Evolutionary conservation across 2,113 vertebrate species (phyloP), one percentile per base, ranked within the genome.

Genomic region (Notothenia rossii): DNA sequence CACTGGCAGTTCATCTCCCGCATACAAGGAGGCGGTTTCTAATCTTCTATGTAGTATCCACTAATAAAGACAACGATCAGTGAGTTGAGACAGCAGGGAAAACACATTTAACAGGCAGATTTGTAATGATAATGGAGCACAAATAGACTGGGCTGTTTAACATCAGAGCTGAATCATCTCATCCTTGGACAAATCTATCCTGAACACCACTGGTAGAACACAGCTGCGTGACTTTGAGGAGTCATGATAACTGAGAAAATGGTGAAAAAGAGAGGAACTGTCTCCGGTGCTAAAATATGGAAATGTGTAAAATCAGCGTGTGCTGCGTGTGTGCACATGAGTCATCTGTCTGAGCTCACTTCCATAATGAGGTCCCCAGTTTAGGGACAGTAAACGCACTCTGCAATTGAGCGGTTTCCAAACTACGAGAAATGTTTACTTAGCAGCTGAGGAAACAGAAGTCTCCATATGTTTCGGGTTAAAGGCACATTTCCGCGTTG

Each of bases 391-490:
- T 20, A 75, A 83, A 83, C 72, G 50, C 75, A 56, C 85, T 76
- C 86, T 72, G 53, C 89, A 93, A 88, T 81, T 86, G 86, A 90
- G 93, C 36, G 93, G 94, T 93, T 93, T 93, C 81, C 78, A 85
- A 84, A 89, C 82, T 85, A 88, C 92, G 94, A 95, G 94, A 96
- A 95, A 96, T 96, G 95, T 96, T 97, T 96, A 95, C 94, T 95
- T 95, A 94, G 96, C 96, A 96, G 96, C 95, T 94, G 96, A 96
- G 91, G 96, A 96, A 98, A 97, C 96, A 95, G 93, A 93, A 95
- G 94, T 94, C 94, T 81, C 92, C 94, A 94, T 95, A 93, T 95
- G 96, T 97, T 97, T 97, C 89, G 78, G 94, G 95, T 95, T 96
- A 95, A 95, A 93, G 77, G 92, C 95, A 95, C 94, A 95, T 95